Conservation (phyloP, 2,113 vertebrate genomes). For the Esox niger region DNA sequence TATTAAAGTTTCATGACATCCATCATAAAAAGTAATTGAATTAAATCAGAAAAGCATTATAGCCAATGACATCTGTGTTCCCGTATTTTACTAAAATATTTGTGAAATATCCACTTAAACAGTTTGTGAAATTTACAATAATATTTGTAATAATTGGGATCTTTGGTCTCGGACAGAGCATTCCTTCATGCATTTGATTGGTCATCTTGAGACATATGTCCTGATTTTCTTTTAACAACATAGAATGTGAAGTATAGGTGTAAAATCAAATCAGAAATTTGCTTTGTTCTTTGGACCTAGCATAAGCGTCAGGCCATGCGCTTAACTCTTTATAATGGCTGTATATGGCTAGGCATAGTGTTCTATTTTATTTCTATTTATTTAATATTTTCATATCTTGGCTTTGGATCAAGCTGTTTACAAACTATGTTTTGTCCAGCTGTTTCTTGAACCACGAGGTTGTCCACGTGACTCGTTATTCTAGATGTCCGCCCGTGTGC, state of each 20-base stretch:
- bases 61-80: background rate
- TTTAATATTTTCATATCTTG: constrained; percentile 33
- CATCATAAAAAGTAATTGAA: background rate
- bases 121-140: constrained; percentile 4
- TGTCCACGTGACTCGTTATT: constrained; percentile 43
- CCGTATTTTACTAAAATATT: background rate
- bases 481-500: constrained; percentile 49
- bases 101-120: constrained; percentile 14
- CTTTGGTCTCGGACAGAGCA: background rate
- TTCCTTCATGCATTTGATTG: constrained; percentile 14
- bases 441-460: constrained; percentile 40
- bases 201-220: no score
- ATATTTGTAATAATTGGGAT: constrained; percentile 5
- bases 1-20: constrained; percentile 27
- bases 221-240: constrained; percentile 8
- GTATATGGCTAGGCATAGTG: constrained; percentile 35
- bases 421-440: constrained; percentile 39
- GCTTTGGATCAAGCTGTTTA: constrained; percentile 30
- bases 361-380: constrained; percentile 41
- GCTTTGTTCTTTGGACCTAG: constrained; percentile 29
- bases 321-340: constrained; percentile 36
- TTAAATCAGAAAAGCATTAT: background rate
- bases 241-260: constrained; percentile 42
- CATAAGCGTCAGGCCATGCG: constrained; percentile 30
- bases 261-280: constrained; percentile 41